These are phyloP conservation scores for Avahi laniger DNA, from an alignment of 2,797 vertebrate genomes.

Conservation along the genomic window DNA sequence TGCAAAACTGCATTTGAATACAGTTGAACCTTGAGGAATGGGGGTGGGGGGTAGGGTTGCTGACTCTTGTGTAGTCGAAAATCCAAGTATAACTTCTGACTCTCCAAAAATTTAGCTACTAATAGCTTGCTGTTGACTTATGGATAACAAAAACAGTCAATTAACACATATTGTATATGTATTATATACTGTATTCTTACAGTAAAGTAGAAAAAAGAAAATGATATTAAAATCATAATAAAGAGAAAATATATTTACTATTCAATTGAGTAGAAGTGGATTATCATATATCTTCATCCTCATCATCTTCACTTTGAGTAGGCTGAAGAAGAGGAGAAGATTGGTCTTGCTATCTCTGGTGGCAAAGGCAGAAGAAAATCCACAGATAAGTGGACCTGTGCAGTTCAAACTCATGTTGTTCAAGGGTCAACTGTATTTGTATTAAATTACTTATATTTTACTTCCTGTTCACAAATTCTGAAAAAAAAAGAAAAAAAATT, in stretches of 20 bases:
- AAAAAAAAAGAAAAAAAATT: neutral
- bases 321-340: neutral
- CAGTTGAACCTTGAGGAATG: neutral
- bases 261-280: neutral
- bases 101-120: neutral
- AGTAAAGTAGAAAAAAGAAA: neutral
- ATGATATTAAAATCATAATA: neutral
- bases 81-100: neutral
- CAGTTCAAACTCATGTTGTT: neutral
- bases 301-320: neutral
- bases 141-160: neutral
- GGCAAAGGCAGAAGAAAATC: neutral
- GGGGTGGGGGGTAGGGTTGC: neutral
- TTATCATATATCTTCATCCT: neutral
- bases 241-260: neutral
- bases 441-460: neutral
- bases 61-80: neutral
- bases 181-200: neutral
- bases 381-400: neutral
- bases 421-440: neutral
- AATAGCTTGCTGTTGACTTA: neutral
- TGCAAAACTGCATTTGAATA: constrained; percentile 22
- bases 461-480: too few relatives aligned
- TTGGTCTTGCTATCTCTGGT: neutral
- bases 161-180: neutral